Base-by-base conservation (phyloP, 2,797 vertebrate species). In the Dendrocincla tyrannina region DNA sequence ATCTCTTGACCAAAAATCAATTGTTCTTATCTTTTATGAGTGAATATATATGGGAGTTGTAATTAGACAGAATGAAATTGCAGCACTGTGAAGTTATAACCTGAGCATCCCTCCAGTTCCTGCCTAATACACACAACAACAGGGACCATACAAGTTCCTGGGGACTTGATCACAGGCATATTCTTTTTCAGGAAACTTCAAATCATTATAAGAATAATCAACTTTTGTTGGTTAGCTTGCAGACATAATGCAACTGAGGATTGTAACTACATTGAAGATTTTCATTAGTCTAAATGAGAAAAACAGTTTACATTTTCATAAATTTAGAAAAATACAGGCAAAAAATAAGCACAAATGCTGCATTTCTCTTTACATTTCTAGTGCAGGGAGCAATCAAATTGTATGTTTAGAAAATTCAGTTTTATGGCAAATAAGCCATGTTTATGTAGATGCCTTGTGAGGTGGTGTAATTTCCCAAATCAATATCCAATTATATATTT, bases 221-320 rank as follows among this genome's bases (percentile, higher is more conserved):
- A 35, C 0, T 70, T 41, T 11, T 88, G 6, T 28, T 80, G 46
- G 5, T n/a, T 85, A 27, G 5, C n/a, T 77, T 88, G 8, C 24
- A 68, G 58, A 50, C 4, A 18, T 60, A 72, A n/a, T 0, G 0
- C 0, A 2, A 25, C 30, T 14, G 4, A 74, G 14, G 1, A 4
- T 27, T 91, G n/a, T 9, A 63, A 32, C 10, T 64, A 27, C 27
- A 16, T 35, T 7, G 32, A 42, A 47, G 23, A 58, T 81, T 60
- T 91, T 20, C 49, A 1, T 64, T 42, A 53, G 13, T 41, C 24
- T 75, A 52, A 78, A 66, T 35, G 13, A 66, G 22, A 37, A 78
- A 91, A 85, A 22, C 3, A 3, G 3, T 37, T 13, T 69, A 13
- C 1, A 15, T n/a, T 56, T 84, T 42, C 49, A 17, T 39, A 53